These are phyloP conservation scores for Teleopsis dalmanni DNA, from an alignment of 1,140 invertebrate species.

Conservation along the genomic window DNA sequence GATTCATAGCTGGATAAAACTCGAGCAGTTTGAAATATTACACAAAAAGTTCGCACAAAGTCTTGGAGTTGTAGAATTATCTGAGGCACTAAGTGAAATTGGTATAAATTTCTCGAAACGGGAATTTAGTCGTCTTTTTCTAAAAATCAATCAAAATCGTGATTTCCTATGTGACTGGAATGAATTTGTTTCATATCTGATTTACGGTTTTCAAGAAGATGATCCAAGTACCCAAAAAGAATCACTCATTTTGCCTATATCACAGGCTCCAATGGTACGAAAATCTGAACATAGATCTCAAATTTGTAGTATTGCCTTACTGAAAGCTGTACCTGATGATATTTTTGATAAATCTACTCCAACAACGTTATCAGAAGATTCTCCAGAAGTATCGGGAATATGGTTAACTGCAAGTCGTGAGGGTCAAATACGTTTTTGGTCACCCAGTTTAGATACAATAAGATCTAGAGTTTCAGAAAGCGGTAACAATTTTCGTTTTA, in stretches of 20 bases:
- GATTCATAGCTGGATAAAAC: slow-evolving; percentile 26
- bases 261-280: slow-evolving; percentile 48
- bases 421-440: slow-evolving; percentile 64
- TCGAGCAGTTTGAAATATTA: slow-evolving; percentile 21
- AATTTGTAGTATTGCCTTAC: slow-evolving; percentile 46
- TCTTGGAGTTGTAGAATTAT: slow-evolving; percentile 18
- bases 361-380: slow-evolving; percentile 24
- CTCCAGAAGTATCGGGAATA: slow-evolving; percentile 49
- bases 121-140: slow-evolving; percentile 28
- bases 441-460: slow-evolving; percentile 54
- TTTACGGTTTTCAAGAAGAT: slow-evolving; percentile 56
- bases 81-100: slow-evolving; percentile 14
- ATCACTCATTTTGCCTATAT: slow-evolving; percentile 53
- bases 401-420: slow-evolving; percentile 61
- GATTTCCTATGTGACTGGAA: slow-evolving; percentile 57
- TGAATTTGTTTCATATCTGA: slow-evolving; percentile 58
- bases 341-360: slow-evolving; percentile 14
- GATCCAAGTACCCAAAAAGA: slow-evolving; percentile 50
- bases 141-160: slow-evolving; percentile 47
- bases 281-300: slow-evolving; percentile 55
- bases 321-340: slow-evolving; percentile 50
- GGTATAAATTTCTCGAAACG: slow-evolving; percentile 24
- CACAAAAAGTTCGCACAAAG: slow-evolving; percentile 15
- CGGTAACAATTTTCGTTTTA: slow-evolving; percentile 45
- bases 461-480: slow-evolving; percentile 52